Evolutionary conservation across 1,140 invertebrate genomes (phyloP), one percentile per base, ranked within the genome.

Genomic region (Pararge aegeria): DNA sequence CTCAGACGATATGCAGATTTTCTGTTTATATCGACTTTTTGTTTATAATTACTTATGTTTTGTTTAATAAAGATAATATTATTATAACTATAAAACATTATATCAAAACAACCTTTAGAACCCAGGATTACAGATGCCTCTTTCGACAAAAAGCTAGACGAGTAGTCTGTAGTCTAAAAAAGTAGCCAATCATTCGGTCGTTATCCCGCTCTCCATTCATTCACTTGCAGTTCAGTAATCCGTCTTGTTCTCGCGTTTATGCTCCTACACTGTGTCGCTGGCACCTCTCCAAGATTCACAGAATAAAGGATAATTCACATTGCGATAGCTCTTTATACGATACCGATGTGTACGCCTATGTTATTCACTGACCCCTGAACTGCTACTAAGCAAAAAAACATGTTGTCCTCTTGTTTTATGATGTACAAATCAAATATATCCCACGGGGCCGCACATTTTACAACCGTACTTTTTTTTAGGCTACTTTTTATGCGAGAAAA

Each of bases 171-270:
- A 46, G 56, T 63, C 37, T 60, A 24, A 40, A 56, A 46, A 53
- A 62, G 55, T 50, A 37, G 56, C 51, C 50, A 55, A 51, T 68
- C 55, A 61, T 49, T 62, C 58, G 59, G 55, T 69, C 62, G 30
- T 59, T 69, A 57, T 59, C 34, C 44, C 21, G 4, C 29, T 42
- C 55, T 19, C 10, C 30, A 34, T 34, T 34, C 30, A 34, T 12
- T 34, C 30, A 34, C 34, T 53, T 29, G 48, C 58, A 56, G 49
- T 40, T 29, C 48, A 19, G 24, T 37, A 49, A 60, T 67, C 55
- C 42, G 52, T 67, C 65, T 67, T 67, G 38, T 60, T 67, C 56
- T 38, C 53, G 44, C 57, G 50, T 68, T 60, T 56, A 54, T 55
- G 52, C 58, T 34, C 1, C 30, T n/a, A n/a, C 12, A 24, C 30